Evolutionary conservation across 2,888 invertebrate species (phyloP), one percentile per base, ranked within the genome.

Genomic region (Copidosoma aretas): DNA sequence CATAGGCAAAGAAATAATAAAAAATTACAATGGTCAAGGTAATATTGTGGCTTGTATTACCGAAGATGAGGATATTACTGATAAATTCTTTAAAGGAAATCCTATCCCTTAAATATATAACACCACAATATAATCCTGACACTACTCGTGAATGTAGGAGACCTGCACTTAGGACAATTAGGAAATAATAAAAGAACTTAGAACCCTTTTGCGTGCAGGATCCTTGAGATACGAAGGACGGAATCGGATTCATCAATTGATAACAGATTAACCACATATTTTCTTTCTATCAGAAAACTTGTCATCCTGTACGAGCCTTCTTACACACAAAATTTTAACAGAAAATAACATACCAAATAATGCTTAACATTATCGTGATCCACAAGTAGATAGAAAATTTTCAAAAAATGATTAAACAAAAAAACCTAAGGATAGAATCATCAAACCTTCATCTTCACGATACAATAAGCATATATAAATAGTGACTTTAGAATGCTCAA

Each of bases 401-500:
- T 32, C 32, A 14, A n/a, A 57, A 8, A n/a, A 57, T 10, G n/a
- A 57, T 32, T n/a, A 32, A 57, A 3, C 10, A 15, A 39, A 57
- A 39, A 57, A 19, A 21, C 57, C 32, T 2, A 32, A 24, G 10
- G 10, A 57, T 39, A 17, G n/a, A 17, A 32, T 57, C 15, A 39
- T 57, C 3, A 24, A 57, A 19, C 32, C 32, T 1, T 57, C 17
- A 17, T 15, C 4, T n/a, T 32, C 32, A 14, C 32, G 32, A 12
- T 39, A 32, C 24, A 57, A 57, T 24, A 15, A 15, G 4, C 25
- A 25, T 2, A 39, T 39, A 25, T 57, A 51, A 39, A 61, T 61
- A 32, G 52, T 2, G 52, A 61, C 25, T 60, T 60, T 59, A 5
- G 57, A 46, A 49, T 43, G 2, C 56, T 58, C 17, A 59, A 60